These are phyloP conservation scores for Acromyrmex charruanus DNA, from an alignment of 1,140 invertebrate genomes.

Conservation along the genomic window DNA sequence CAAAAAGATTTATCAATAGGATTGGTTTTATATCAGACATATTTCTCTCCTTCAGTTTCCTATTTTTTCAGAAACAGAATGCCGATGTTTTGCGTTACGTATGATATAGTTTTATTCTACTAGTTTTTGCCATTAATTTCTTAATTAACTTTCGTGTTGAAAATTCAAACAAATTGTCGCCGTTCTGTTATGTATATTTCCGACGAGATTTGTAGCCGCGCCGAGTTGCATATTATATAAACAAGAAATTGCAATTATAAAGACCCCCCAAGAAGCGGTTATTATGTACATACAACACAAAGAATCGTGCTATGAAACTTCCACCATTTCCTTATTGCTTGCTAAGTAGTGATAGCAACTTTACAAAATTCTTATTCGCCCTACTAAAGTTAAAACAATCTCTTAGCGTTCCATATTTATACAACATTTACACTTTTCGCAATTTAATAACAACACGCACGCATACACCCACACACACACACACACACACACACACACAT, in stretches of 20 bases:
- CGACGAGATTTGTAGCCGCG: background rate
- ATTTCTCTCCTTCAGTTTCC: background rate
- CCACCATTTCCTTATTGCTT: slow-evolving; percentile 34
- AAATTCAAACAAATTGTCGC: slow-evolving; percentile 14
- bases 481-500: too few relatives aligned
- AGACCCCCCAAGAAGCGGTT: background rate
- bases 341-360: slow-evolving; percentile 18
- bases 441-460: background rate
- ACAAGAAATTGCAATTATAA: slow-evolving; percentile 53
- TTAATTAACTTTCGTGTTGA: background rate
- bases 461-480: too few relatives aligned
- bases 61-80: background rate
- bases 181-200: background rate
- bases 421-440: background rate
- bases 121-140: background rate
- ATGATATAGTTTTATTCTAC: background rate
- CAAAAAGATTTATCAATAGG: slow-evolving; percentile 13
- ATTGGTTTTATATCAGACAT: slow-evolving; percentile 8
- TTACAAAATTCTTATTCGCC: slow-evolving; percentile 31
- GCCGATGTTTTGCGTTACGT: background rate
- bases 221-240: slow-evolving; percentile 3
- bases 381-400: slow-evolving; percentile 29
- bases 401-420: slow-evolving; percentile 23
- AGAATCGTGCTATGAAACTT: slow-evolving; percentile 24
- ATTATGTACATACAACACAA: background rate